Percentiles rank a stretch among this genome's conserved stretches.
These are phyloP conservation scores for Muscicapa comitata DNA, from an alignment of 2,797 vertebrate species.

Conservation along the genomic window DNA sequence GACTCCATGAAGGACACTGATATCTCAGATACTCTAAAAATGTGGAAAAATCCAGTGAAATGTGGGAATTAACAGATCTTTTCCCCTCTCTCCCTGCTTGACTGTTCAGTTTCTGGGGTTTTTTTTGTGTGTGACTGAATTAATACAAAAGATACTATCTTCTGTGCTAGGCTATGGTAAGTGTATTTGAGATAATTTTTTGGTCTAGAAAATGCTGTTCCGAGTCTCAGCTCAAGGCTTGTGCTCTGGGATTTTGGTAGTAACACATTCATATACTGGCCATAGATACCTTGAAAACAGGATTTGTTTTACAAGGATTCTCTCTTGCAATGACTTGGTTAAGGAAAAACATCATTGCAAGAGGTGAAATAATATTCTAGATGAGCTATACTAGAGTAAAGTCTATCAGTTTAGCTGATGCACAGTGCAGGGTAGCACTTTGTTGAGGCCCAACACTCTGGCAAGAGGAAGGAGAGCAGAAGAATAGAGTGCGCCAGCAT, in stretches of 20 bases:
- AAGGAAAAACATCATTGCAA: neutral
- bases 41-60: neutral
- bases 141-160: neutral
- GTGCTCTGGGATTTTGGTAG: neutral
- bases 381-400: neutral
- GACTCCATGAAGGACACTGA: neutral
- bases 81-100: neutral
- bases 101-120: neutral
- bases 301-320: neutral
- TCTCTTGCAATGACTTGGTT: neutral
- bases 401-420: neutral
- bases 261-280: neutral
- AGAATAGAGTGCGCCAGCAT: neutral
- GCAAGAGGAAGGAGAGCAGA: neutral
- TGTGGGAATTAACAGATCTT: neutral
- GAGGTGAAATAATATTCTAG: neutral
- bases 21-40: neutral
- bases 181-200: neutral
- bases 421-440: neutral
- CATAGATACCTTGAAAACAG: neutral
- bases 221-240: neutral
- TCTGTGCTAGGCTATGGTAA: neutral
- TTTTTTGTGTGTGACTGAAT: neutral
- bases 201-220: neutral
- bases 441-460: fast-evolving